phyloP scores from a whole-genome alignment of 2,888 invertebrate species.

The Eupithecia centaureata region DNA sequence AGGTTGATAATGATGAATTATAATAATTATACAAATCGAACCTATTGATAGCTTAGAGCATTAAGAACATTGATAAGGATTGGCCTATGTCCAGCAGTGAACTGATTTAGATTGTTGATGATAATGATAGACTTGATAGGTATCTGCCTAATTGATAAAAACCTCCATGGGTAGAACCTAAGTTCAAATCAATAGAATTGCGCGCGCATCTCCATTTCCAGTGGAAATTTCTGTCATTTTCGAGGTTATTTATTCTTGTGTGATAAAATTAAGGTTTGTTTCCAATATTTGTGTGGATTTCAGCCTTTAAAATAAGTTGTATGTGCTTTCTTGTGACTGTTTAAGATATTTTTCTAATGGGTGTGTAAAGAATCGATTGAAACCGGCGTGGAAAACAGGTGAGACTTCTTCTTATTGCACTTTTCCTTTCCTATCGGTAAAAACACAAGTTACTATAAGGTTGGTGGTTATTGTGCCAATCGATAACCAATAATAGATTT shows the following conservation, averaged over 20 bases:
- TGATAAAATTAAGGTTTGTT: conserved; percentile 12
- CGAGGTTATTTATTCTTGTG: conserved; percentile 55
- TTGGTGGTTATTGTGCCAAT: not conserved
- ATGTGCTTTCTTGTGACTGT: not conserved
- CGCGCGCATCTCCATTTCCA: conserved; percentile 68
- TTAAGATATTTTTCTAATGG: conserved; percentile 6
- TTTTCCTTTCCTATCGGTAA: not conserved
- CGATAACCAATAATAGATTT: not conserved
- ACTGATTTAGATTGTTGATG: no score
- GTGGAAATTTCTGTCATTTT: conserved; percentile 60
- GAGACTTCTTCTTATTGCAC: not conserved
- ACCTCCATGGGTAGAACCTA: conserved; percentile 30
- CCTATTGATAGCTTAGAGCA: no score
- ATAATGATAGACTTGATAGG: no score
- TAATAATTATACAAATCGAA: no score
- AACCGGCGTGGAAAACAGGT: conserved; percentile 24
- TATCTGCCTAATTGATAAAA: conserved; percentile 1
- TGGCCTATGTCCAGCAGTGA: no score
- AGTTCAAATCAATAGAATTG: conserved; percentile 66
- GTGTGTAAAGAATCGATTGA: conserved; percentile 5
- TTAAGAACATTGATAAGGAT: no score
- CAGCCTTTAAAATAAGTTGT: not conserved
- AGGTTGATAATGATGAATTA: no score
- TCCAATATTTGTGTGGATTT: not conserved
- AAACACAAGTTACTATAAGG: not conserved